Conservation (phyloP, 2,797 vertebrate genomes). For the Lutjanus argentimaculatus region DNA sequence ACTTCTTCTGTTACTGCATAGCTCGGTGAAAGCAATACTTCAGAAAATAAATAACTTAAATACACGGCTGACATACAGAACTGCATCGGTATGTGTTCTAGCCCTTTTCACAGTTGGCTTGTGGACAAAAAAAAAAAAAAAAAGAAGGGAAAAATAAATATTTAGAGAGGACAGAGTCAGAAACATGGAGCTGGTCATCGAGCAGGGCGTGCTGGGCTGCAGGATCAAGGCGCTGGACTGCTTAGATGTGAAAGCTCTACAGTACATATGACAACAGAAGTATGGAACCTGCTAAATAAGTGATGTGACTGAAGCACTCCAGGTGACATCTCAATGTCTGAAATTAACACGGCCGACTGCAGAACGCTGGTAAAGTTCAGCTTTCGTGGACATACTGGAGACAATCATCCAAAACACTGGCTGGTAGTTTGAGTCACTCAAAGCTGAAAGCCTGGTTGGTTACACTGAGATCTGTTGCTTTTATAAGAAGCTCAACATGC, state of each 20-base stretch:
- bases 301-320: not conserved
- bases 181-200: constrained; percentile 26
- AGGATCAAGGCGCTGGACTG: constrained; percentile 28
- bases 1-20: constrained; percentile 72
- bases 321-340: constrained; percentile 26
- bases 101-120: constrained; percentile 85
- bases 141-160: constrained; percentile 40
- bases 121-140: constrained; percentile 34
- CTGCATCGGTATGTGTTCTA: constrained; percentile 78
- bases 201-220: constrained; percentile 30
- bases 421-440: not conserved
- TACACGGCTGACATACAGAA: constrained; percentile 59
- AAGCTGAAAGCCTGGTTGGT: constrained; percentile 2
- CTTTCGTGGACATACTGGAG: not conserved
- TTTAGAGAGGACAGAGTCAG: not conserved
- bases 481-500: not conserved
- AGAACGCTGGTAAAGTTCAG: not conserved
- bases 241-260: constrained; percentile 5
- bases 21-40: constrained; percentile 71
- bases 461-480: not conserved
- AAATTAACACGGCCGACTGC: constrained; percentile 21
- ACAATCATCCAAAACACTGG: constrained; percentile 21
- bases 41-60: constrained; percentile 73
- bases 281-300: constrained; percentile 2
- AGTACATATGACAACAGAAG: not conserved